phyloP scores from a whole-genome alignment of 2,797 vertebrate species.

The Onychomys leucogaster region DNA sequence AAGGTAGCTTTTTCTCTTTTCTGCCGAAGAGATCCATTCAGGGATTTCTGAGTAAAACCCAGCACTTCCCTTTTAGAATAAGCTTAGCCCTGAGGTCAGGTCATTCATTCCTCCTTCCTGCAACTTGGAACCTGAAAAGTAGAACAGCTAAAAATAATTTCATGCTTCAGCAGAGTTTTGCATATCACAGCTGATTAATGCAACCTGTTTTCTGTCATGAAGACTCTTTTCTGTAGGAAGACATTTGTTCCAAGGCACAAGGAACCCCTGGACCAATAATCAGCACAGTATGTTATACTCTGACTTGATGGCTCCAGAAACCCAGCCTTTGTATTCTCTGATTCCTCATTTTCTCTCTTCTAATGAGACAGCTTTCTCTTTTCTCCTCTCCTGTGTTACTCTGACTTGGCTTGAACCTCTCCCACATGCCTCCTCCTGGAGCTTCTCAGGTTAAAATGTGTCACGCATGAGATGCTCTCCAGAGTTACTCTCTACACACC shows the following conservation, averaged over 20 bases:
- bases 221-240: conserved; percentile 4
- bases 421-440: background rate
- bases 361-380: background rate
- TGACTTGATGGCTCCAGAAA: background rate
- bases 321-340: background rate
- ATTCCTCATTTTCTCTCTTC: background rate
- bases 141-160: background rate
- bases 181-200: background rate
- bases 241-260: background rate
- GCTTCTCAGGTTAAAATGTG: background rate
- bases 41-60: background rate
- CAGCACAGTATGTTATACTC: accelerated
- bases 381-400: background rate
- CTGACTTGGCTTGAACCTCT: background rate
- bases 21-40: background rate
- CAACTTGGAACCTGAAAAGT: background rate
- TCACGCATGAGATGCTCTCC: background rate
- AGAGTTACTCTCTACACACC: background rate
- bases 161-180: background rate
- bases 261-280: background rate
- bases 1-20: background rate
- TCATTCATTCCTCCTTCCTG: background rate
- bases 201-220: background rate
- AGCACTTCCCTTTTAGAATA: background rate
- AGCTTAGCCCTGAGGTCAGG: background rate